phyloP scores from a whole-genome alignment of 1,140 invertebrate species.

The Sitobion miscanthi region DNA sequence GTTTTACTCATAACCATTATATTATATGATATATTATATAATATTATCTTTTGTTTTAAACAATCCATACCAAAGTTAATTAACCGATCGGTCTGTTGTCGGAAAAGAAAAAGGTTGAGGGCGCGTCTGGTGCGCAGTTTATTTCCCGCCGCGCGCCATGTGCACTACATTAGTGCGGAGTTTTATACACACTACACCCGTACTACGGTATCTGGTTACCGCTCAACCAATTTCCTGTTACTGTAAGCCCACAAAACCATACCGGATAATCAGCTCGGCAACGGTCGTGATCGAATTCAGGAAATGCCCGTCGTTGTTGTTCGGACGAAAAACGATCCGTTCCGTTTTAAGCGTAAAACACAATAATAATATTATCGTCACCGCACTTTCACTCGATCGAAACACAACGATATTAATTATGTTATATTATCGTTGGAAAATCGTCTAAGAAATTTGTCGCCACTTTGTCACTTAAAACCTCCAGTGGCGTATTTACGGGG shows the following conservation, averaged over 20 bases:
- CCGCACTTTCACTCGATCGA: too few species aligned
- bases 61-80: background rate
- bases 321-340: background rate
- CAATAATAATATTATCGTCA: too few species aligned
- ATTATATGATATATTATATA: background rate
- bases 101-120: background rate
- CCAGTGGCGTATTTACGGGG: too few species aligned
- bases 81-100: background rate
- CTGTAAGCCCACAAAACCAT: too few species aligned
- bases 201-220: constrained; percentile 23
- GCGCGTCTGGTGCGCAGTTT: background rate
- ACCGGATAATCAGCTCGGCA: background rate
- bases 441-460: too few species aligned
- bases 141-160: background rate
- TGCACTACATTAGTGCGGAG: background rate
- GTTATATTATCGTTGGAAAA: too few species aligned
- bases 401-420: too few species aligned
- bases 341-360: background rate
- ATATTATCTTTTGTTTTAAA: background rate
- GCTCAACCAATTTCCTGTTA: constrained; percentile 23
- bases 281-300: background rate
- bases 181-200: background rate
- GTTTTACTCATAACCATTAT: background rate
- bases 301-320: background rate
- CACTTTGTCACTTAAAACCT: too few species aligned